Evolutionary conservation across 2,797 vertebrate genomes (phyloP).

Genomic region (Avahi laniger): DNA sequence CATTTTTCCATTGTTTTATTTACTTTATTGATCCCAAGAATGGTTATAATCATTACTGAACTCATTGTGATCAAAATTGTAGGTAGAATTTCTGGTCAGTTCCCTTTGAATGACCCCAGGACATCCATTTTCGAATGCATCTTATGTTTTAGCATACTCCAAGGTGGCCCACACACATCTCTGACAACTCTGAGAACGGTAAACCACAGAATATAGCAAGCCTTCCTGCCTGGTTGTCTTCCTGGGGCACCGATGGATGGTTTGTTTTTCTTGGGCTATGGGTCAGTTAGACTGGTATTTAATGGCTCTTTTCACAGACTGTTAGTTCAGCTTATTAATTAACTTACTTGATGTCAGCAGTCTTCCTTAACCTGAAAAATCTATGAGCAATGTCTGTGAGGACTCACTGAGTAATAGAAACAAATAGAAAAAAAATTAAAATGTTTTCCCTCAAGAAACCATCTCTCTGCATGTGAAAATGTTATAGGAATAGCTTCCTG

Average conservation of each 20-base stretch:
- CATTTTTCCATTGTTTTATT: conserved; percentile 63
- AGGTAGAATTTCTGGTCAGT: conserved; percentile 30
- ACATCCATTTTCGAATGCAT: conserved; percentile 24
- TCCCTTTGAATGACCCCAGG: conserved; percentile 42
- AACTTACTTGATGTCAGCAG: conserved; percentile 48
- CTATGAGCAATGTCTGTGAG: conserved; percentile 10
- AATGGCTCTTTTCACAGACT: conserved; percentile 68
- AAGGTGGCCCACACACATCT: neutral
- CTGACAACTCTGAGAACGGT: neutral
- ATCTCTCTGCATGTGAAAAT: conserved; percentile 42
- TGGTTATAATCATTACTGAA: conserved; percentile 52
- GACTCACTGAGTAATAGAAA: conserved; percentile 32
- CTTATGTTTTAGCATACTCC: neutral
- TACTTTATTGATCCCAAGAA: conserved; percentile 28
- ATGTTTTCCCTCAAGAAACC: neutral
- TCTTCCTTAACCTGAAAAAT: conserved; percentile 50
- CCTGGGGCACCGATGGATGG: neutral
- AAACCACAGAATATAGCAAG: neutral
- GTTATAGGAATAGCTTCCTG: neutral
- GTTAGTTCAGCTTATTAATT: conserved; percentile 75
- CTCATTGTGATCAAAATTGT: conserved; percentile 26
- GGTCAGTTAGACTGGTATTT: conserved; percentile 74
- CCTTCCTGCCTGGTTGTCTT: conserved; percentile 29
- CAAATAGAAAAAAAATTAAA: conserved; percentile 37
- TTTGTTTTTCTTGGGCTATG: conserved; percentile 67